Base-by-base conservation (phyloP, 2,888 invertebrate species). In the Bugulina stolonifera region DNA sequence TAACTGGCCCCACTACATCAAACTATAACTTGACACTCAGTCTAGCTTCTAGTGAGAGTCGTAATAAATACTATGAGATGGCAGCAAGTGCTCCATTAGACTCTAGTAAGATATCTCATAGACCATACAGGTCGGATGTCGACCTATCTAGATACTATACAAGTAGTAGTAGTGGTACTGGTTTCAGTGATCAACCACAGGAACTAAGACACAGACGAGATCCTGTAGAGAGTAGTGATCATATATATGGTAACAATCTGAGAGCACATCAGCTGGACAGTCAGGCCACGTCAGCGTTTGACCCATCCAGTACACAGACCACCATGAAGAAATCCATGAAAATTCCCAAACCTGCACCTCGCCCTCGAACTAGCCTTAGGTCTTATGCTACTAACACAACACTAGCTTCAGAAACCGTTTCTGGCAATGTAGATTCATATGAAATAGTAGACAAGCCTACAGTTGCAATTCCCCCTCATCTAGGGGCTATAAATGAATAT, bases 171-270 rank as follows among this genome's bases (percentile, higher is more conserved):
- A n/a, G n/a, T n/a, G n/a, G n/a, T n/a, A n/a, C n/a, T n/a, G n/a
- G n/a, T n/a, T n/a, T n/a, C n/a, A 43, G 43, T 43, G 43, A 43
- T 5, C 18, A 5, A 5, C 43, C 43, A 43, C 43, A 43, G 43
- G n/a, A n/a, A n/a, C n/a, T n/a, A n/a, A 5, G 43, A 43, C 43
- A 64, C 29, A 32, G 64, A 18, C 27, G 32, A 10, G 34, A 18
- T 27, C 64, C 64, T 32, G 64, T 64, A 32, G 64, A 64, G 27
- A 27, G 32, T 34, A 64, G 64, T 32, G 32, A 32, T 32, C 64
- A 64, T 64, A 27, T 25, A 64, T 64, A 64, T 27, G 32, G 64
- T 3, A 64, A 64, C 27, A 18, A 43, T 18, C 10, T 43, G 10
- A 43, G 43, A 18, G 5, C 43, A 10, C 43, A 43, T 5, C 10